Percentiles rank a stretch among this genome's conserved stretches.
Evolutionary conservation across 1,140 invertebrate genomes (phyloP).

Genomic region (Panagrolaimus sp.): DNA sequence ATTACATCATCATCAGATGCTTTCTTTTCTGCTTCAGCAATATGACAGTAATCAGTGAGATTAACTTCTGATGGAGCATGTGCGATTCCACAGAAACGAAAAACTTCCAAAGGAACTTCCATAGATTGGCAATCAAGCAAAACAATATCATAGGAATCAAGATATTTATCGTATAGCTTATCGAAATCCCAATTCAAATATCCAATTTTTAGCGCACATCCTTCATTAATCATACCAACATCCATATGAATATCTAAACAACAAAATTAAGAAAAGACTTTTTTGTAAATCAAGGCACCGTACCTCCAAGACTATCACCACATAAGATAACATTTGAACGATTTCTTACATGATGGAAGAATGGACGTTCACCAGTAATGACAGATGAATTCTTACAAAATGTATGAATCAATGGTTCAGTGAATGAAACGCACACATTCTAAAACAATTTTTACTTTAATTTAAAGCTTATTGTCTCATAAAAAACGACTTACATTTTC

Average conservation of each 20-base stretch:
- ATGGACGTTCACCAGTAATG: slow-evolving; percentile 43
- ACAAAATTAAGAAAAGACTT: too few relatives aligned
- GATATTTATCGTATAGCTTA: slow-evolving; percentile 38
- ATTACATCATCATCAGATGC: not conserved
- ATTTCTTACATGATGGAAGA: slow-evolving; percentile 46
- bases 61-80: not conserved
- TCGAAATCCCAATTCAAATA: slow-evolving; percentile 74
- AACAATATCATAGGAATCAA: slow-evolving; percentile 73
- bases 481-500: slow-evolving; percentile 60
- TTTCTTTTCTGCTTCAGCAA: not conserved
- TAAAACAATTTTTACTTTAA: too few relatives aligned
- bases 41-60: not conserved
- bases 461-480: slow-evolving; percentile 19
- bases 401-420: slow-evolving; percentile 55
- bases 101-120: slow-evolving; percentile 63
- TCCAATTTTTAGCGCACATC: slow-evolving; percentile 76
- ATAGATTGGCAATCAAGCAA: slow-evolving; percentile 78
- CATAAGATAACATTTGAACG: slow-evolving; percentile 49
- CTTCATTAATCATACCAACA: slow-evolving; percentile 69
- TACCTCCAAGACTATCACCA: slow-evolving; percentile 43
- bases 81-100: slow-evolving; percentile 16
- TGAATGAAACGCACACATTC: slow-evolving; percentile 39
- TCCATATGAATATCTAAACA: slow-evolving; percentile 75
- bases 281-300: too few relatives aligned
- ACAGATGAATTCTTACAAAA: slow-evolving; percentile 56